Conservation (phyloP, 2,888 invertebrate species). For the Microctonus brassicae region DNA sequence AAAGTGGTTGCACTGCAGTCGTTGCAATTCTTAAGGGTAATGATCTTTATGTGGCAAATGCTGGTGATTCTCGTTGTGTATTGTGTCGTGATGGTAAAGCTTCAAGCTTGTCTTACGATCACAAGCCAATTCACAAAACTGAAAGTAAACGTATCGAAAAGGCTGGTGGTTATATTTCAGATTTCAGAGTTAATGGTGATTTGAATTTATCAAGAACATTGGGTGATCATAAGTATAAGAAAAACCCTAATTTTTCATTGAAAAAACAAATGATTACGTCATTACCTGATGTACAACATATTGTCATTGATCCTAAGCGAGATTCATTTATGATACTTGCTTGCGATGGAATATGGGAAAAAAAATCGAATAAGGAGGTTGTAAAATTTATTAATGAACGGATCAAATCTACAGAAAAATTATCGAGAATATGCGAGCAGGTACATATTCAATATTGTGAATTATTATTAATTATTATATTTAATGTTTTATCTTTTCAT, state of each 20-base stretch:
- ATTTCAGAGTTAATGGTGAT: constrained; percentile 96
- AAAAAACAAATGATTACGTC: constrained; percentile 98
- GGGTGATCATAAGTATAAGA: constrained; percentile 97
- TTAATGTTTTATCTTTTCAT: constrained; percentile 8
- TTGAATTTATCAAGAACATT: constrained; percentile 96
- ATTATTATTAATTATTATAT: neutral
- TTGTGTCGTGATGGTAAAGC: constrained; percentile 83
- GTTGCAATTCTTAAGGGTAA: constrained; percentile 85
- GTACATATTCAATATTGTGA: no score
- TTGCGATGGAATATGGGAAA: constrained; percentile 99
- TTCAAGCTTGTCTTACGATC: constrained; percentile 94
- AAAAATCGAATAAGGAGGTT: constrained; percentile 95
- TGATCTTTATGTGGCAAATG: constrained; percentile 93
- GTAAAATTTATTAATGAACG: constrained; percentile 87
- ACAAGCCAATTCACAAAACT: constrained; percentile 94
- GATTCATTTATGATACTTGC: constrained; percentile 96
- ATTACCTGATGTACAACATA: constrained; percentile 87
- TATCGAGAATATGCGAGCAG: constrained; percentile 95
- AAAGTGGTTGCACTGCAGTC: constrained; percentile 98
- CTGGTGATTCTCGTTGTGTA: constrained; percentile 90
- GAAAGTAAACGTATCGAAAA: constrained; percentile 88
- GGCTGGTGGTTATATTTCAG: constrained; percentile 94
- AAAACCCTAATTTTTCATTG: constrained; percentile 81
- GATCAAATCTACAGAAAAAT: constrained; percentile 76
- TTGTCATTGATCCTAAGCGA: constrained; percentile 80